These are phyloP conservation scores for Sitta europaea DNA, from an alignment of 2,113 vertebrate species.

Conservation along the genomic window DNA sequence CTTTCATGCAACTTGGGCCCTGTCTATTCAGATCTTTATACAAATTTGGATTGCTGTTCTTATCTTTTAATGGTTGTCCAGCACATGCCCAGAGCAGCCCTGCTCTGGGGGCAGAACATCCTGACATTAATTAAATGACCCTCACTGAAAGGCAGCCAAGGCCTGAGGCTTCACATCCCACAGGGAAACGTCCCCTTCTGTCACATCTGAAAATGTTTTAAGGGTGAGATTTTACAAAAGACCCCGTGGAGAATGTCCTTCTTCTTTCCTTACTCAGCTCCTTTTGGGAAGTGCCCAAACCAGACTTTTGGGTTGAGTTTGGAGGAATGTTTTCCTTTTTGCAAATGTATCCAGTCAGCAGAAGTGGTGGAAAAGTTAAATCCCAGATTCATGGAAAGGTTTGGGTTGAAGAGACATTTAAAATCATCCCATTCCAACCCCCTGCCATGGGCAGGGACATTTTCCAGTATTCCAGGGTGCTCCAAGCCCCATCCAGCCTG, in stretches of 20 bases:
- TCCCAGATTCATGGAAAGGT: not conserved
- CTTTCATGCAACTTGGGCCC: not conserved
- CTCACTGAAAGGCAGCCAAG: not conserved
- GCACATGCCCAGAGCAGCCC: not conserved
- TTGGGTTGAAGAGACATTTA: not conserved
- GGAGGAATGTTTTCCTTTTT: not conserved
- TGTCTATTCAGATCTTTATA: not conserved
- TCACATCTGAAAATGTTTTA: not conserved
- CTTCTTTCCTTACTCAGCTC: not conserved
- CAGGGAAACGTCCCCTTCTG: not conserved
- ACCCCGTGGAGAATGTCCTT: not conserved
- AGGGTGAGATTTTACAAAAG: not conserved
- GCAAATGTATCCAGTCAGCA: not conserved
- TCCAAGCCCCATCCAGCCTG: fast-evolving
- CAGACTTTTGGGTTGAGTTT: fast-evolving
- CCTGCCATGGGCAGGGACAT: not conserved
- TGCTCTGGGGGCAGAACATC: not conserved
- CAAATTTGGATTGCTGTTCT: not conserved
- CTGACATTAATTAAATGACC: not conserved
- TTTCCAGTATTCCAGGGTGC: fast-evolving
- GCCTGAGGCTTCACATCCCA: not conserved
- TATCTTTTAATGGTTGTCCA: not conserved
- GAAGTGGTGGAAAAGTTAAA: not conserved
- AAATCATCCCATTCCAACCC: not conserved
- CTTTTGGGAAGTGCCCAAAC: not conserved